These are phyloP conservation scores for Bolborhynchus lineola DNA, from an alignment of 2,113 vertebrate genomes.

Conservation along the genomic window DNA sequence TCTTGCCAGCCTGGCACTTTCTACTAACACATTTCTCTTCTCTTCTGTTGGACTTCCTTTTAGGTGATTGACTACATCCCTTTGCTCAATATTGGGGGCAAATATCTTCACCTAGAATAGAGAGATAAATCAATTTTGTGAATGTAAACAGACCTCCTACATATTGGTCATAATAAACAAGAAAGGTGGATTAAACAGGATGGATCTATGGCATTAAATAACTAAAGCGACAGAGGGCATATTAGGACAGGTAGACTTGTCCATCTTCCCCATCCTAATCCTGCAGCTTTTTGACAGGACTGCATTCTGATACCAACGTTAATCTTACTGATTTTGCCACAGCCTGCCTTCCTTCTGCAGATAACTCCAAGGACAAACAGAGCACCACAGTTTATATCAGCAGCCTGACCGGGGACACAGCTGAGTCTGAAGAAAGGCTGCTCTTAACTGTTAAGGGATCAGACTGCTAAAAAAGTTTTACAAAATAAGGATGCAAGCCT, in stretches of 20 bases:
- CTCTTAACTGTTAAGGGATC: neutral
- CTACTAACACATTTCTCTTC: slow-evolving; percentile 80
- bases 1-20: slow-evolving; percentile 81
- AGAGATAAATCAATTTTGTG: neutral
- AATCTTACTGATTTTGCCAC: neutral
- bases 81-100: slow-evolving; percentile 83
- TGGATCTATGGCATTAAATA: neutral
- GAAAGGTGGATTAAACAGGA: neutral
- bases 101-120: slow-evolving; percentile 83
- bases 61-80: slow-evolving; percentile 83
- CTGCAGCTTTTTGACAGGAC: neutral
- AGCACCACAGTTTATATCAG: neutral
- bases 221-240: fast-evolving
- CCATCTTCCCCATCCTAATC: neutral
- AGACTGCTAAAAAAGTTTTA: neutral
- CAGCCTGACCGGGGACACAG: neutral
- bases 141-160: neutral
- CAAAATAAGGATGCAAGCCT: neutral
- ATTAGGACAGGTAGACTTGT: neutral
- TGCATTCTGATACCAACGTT: fast-evolving
- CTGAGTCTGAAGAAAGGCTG: neutral
- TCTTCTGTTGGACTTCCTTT: slow-evolving; percentile 78
- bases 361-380: neutral
- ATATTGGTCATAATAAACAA: neutral
- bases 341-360: neutral